Evolutionary conservation across 2,113 vertebrate genomes (phyloP).

Genomic region (Paradoxurus hermaphroditus): DNA sequence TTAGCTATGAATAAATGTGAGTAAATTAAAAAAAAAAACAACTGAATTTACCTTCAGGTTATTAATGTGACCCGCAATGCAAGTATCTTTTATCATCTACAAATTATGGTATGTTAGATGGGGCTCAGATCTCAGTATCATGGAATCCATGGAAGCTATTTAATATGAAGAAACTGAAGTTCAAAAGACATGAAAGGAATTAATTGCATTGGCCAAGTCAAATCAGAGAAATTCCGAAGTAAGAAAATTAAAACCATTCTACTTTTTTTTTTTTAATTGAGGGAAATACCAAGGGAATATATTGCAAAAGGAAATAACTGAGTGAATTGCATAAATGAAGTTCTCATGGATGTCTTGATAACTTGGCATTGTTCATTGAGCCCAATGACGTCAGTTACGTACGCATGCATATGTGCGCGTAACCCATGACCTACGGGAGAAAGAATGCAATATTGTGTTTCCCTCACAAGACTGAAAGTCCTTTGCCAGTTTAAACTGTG

Average conservation of each 20-base stretch:
- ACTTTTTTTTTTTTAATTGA: background rate
- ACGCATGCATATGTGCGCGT: slow-evolving; percentile 34
- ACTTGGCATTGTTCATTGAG: slow-evolving; percentile 49
- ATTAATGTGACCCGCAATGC: background rate
- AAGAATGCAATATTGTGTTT: slow-evolving; percentile 74
- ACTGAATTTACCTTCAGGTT: background rate
- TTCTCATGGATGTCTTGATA: slow-evolving; percentile 61
- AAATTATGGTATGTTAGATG: background rate
- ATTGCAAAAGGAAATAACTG: slow-evolving; percentile 4
- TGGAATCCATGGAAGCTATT: background rate
- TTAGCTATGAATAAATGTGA: background rate
- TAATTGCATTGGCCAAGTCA: background rate
- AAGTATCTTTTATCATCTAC: background rate
- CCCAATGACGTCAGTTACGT: slow-evolving; percentile 72
- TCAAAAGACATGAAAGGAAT: background rate
- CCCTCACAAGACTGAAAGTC: slow-evolving; percentile 61
- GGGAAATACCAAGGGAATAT: background rate
- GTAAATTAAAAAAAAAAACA: background rate
- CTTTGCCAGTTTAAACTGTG: slow-evolving; percentile 57
- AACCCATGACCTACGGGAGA: slow-evolving; percentile 62
- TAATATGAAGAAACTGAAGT: background rate
- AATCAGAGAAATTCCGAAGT: slow-evolving; percentile 15
- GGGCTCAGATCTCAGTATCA: background rate
- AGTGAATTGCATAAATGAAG: background rate
- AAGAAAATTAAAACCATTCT: slow-evolving; percentile 38